Evolutionary conservation across 2,797 vertebrate species (phyloP).

Genomic region (Chrysocyon brachyurus): DNA sequence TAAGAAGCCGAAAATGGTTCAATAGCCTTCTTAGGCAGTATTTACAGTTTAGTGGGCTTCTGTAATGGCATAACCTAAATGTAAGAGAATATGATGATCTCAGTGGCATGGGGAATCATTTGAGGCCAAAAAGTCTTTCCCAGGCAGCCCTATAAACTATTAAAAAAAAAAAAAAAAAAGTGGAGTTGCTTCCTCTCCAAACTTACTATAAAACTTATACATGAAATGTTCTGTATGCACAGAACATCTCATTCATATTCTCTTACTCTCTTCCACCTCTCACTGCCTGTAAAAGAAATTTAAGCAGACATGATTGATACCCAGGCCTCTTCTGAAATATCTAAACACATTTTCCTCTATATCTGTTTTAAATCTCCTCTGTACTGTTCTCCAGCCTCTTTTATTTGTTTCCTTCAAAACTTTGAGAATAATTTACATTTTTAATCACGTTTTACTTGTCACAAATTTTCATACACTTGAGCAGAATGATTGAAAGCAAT

Average conservation of each 20-base stretch:
- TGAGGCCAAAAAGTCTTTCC: neutral
- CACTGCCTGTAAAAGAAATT: neutral
- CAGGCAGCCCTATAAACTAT: neutral
- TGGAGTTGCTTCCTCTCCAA: neutral
- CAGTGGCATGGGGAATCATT: neutral
- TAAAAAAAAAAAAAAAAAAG: neutral
- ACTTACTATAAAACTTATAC: neutral
- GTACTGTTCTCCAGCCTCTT: neutral
- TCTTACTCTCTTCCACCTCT: neutral
- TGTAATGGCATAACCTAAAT: neutral
- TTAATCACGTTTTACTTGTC: neutral
- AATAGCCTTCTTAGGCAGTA: neutral
- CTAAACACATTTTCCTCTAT: neutral
- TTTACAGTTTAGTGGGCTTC: constrained; percentile 14
- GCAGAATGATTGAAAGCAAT: neutral
- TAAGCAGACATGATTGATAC: neutral
- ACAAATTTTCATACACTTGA: neutral
- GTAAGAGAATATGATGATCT: neutral
- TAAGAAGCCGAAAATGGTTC: neutral
- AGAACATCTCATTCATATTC: neutral
- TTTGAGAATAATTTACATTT: neutral
- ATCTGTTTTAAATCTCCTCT: neutral
- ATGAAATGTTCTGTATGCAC: no score
- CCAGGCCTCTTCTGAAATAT: constrained; percentile 5
- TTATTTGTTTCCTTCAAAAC: neutral